Conservation (phyloP, 2,888 invertebrate species). For the Kryphioiulus occultus region DNA sequence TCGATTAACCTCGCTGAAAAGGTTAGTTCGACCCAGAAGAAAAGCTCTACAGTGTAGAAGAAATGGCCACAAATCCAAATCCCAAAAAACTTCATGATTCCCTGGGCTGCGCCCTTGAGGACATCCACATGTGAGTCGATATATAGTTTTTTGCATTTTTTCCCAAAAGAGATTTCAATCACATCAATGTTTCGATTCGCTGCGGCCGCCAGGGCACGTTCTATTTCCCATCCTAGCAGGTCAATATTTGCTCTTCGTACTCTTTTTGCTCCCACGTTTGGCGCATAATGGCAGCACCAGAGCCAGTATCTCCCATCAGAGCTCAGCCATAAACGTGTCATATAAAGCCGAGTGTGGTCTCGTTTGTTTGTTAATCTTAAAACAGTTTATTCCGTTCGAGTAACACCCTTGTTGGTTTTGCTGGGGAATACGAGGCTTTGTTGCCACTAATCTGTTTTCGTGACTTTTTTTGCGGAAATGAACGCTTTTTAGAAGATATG, state of each 20-base stretch:
- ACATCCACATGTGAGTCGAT: no score
- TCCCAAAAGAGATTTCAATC: background rate
- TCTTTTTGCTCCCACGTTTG: background rate
- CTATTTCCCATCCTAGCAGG: background rate
- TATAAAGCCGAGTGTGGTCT: background rate
- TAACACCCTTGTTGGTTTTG: constrained; percentile 5
- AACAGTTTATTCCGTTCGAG: constrained; percentile 5
- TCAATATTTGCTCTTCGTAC: background rate
- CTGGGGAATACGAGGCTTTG: background rate
- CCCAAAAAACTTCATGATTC: no score
- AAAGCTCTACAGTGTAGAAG: no score
- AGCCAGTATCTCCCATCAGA: background rate
- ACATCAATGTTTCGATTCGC: background rate
- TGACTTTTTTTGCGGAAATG: background rate
- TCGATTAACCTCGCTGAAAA: no score
- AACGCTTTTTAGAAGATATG: constrained; percentile 5
- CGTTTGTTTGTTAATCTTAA: constrained; percentile 5
- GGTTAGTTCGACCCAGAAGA: no score
- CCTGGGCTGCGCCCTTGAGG: no score
- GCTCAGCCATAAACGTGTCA: constrained; percentile 5
- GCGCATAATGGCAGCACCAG: background rate
- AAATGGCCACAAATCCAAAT: no score
- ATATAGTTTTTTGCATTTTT: background rate
- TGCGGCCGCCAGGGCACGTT: constrained; percentile 5
- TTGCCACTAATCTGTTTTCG: constrained; percentile 5